phyloP scores from a whole-genome alignment of 2,113 vertebrate genomes.

The Microtus pennsylvanicus region DNA sequence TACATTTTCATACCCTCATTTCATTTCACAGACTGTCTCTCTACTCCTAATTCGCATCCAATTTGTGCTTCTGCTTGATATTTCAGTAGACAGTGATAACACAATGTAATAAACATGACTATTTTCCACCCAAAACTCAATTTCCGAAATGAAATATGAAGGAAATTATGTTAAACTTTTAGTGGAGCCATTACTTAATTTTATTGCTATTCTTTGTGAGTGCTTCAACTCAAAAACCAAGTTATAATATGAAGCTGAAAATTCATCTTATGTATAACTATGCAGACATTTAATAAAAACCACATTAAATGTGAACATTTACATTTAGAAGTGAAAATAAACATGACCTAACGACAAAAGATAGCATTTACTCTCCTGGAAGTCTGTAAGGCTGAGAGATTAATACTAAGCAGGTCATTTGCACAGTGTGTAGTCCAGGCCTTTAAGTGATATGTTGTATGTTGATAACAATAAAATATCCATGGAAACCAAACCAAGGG shows the following conservation, averaged over 20 bases:
- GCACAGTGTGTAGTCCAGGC: background rate
- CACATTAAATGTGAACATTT: background rate
- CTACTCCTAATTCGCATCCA: background rate
- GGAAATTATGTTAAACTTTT: slow-evolving; percentile 50
- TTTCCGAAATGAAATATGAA: slow-evolving; percentile 49
- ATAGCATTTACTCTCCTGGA: background rate
- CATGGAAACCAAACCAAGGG: background rate
- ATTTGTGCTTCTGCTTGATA: background rate
- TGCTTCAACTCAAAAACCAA: background rate
- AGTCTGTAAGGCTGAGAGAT: background rate
- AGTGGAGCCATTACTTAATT: slow-evolving; percentile 4
- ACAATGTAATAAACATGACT: background rate
- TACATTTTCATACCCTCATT: background rate
- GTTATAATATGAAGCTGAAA: background rate
- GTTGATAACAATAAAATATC: background rate
- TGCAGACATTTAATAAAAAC: slow-evolving; percentile 31
- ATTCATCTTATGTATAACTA: background rate
- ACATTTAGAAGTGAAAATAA: slow-evolving; percentile 29
- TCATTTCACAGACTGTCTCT: background rate
- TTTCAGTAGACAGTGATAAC: background rate
- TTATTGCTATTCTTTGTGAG: background rate
- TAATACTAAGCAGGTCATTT: background rate
- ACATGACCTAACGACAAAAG: background rate
- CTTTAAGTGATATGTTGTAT: background rate
- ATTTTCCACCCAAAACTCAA: slow-evolving; percentile 52